Evolutionary conservation across 2,797 vertebrate genomes (phyloP), one percentile per base, ranked within the genome.

Genomic region (Eurystomus glaucurus): DNA sequence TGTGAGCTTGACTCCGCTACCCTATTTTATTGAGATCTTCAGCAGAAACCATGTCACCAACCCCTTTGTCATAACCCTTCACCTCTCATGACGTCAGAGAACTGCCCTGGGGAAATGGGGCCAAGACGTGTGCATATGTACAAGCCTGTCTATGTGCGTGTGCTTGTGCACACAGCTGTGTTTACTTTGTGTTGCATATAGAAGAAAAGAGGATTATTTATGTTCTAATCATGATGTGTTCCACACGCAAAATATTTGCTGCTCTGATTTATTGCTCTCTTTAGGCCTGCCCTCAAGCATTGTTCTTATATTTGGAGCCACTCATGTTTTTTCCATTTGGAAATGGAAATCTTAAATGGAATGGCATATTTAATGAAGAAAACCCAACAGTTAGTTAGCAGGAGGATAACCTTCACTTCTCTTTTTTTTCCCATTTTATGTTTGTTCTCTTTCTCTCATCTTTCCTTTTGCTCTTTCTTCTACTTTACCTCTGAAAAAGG

Each of bases 131-230:
- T 23, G 57, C 13, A 3, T 74, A 70, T 51, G 85, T 62, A 58
- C 3, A 11, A 79, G 14, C 35, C 3, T 22, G 29, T 46, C n/a
- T 8, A 10, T 61, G 57, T 66, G 79, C 8, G 0, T 70, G 58
- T 0, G 50, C 69, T 66, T 50, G 6, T 72, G 54, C 65, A 39
- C 37, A 55, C 80, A 95, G 94, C 96, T 93, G 93, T 70, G 80
- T 85, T 96, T 90, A 19, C 45, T 97, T 85, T 79, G 23, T 43
- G 50, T 20, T 78, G 75, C 41, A 11, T 52, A n/a, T 48, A 83
- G 93, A 90, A 94, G 71, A 80, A 92, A 96, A 93, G 51, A 92
- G 57, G 62, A 85, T 87, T 96, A 91, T 95, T 97, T 96, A 78
- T 93, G 93, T 82, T 82, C 89, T 61, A 75, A 85, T 80, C 85